A percentile compares a stretch with the other conserved stretches of the same genome.
phyloP scores from a whole-genome alignment of 2,113 vertebrate genomes.

The Solea senegalensis region DNA sequence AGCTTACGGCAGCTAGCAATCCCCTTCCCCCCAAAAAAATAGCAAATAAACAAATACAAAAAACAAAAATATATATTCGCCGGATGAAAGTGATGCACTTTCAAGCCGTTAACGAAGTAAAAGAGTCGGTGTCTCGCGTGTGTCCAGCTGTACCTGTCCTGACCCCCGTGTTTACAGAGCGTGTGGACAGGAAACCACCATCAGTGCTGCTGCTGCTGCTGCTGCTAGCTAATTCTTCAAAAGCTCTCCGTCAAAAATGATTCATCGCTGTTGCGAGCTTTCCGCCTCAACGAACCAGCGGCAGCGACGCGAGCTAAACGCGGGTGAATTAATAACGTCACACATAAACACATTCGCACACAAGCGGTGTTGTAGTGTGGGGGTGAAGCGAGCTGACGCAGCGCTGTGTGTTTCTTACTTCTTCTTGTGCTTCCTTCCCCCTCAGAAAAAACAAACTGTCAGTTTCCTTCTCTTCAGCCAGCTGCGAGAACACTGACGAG shows the following conservation, averaged over 20 bases:
- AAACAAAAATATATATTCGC: not conserved
- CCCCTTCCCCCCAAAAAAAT: not conserved
- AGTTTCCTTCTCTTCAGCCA: not conserved
- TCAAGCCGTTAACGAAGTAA: constrained; percentile 5
- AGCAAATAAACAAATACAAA: not conserved
- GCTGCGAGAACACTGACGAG: constrained; percentile 14
- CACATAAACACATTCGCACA: not conserved
- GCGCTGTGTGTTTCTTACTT: constrained; percentile 10
- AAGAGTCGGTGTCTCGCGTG: constrained; percentile 10
- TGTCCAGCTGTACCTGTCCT: constrained; percentile 31
- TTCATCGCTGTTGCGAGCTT: constrained; percentile 63
- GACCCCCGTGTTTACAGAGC: constrained; percentile 35
- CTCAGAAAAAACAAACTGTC: not conserved
- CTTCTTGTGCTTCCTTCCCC: not conserved
- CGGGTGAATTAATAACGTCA: constrained; percentile 45
- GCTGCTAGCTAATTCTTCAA: constrained; percentile 67
- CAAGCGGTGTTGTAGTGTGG: constrained; percentile 9
- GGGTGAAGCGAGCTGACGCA: not conserved
- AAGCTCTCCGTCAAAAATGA: constrained; percentile 73
- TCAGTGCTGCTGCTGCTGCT: constrained; percentile 12
- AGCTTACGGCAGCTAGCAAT: constrained; percentile 57
- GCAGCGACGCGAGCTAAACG: constrained; percentile 42
- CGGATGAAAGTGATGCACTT: constrained; percentile 32
- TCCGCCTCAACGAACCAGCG: constrained; percentile 45
- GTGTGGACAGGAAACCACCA: constrained; percentile 39